Evolutionary conservation across 2,888 invertebrate species (phyloP).

Genomic region (Pristionchus arcanus): DNA sequence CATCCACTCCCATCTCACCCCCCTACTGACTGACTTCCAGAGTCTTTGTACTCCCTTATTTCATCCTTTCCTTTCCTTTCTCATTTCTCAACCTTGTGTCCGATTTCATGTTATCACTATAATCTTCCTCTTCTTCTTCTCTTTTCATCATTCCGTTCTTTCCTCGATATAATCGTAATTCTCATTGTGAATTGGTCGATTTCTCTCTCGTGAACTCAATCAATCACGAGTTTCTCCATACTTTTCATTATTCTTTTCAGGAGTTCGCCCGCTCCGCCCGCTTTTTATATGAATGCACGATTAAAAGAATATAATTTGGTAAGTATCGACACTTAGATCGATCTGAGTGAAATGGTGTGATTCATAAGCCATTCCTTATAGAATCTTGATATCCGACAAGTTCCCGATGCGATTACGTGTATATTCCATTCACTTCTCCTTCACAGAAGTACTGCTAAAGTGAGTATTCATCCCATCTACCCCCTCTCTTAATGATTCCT

Average conservation of each 20-base stretch:
- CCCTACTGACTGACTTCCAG: constrained; percentile 33
- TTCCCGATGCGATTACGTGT: constrained; percentile 80
- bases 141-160: background rate
- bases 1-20: constrained; percentile 26
- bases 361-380: constrained; percentile 60
- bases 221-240: background rate
- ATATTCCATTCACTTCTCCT: constrained; percentile 82
- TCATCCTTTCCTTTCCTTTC: background rate
- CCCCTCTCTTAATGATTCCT: no score
- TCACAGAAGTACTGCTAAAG: constrained; percentile 81
- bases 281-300: constrained; percentile 76
- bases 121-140: background rate
- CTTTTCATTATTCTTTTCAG: constrained; percentile 8
- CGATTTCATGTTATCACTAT: constrained; percentile 33
- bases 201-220: background rate
- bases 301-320: constrained; percentile 76
- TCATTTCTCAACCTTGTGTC: constrained; percentile 35
- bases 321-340: constrained; percentile 59
- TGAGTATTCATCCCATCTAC: constrained; percentile 64
- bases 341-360: background rate
- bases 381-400: constrained; percentile 81
- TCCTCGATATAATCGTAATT: background rate
- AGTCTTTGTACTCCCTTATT: constrained; percentile 11
- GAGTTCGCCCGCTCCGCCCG: constrained; percentile 55
- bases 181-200: background rate